A percentile compares a stretch with the other conserved stretches of the same genome.
These are phyloP conservation scores for Brienomyrus longianalis DNA, from an alignment of 2,113 vertebrate genomes.

Conservation along the genomic window DNA sequence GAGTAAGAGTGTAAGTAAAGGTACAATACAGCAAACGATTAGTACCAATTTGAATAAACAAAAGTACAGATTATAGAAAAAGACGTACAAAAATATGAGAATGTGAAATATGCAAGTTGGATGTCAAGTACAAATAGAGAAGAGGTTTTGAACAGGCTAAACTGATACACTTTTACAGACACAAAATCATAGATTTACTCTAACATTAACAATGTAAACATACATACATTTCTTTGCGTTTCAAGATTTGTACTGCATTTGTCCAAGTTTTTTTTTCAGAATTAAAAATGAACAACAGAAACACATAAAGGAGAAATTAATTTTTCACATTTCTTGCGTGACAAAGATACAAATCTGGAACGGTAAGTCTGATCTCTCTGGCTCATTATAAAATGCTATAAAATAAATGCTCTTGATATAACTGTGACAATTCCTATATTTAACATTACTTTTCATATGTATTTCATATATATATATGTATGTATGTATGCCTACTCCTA, in stretches of 20 bases:
- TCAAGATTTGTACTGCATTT: not conserved
- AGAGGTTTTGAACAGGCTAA: not conserved
- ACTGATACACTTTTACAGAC: not conserved
- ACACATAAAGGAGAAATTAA: not conserved
- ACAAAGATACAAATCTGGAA: not conserved
- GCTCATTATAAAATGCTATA: not conserved
- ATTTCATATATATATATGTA: not conserved
- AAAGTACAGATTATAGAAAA: not conserved
- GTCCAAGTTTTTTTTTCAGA: not conserved
- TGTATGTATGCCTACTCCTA: not conserved
- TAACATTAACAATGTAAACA: not conserved
- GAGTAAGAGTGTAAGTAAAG: not conserved
- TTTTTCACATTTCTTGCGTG: not conserved
- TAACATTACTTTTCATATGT: not conserved
- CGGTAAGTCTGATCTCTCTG: not conserved
- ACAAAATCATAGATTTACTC: not conserved
- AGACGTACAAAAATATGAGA: not conserved
- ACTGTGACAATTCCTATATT: not conserved
- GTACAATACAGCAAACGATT: not conserved
- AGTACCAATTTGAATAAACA: no score
- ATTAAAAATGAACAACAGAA: not conserved
- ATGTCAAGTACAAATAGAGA: not conserved
- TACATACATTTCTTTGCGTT: not conserved
- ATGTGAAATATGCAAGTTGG: not conserved
- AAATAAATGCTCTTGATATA: not conserved